phyloP scores from a whole-genome alignment of 2,888 invertebrate species.

The Drosophila incognita region DNA sequence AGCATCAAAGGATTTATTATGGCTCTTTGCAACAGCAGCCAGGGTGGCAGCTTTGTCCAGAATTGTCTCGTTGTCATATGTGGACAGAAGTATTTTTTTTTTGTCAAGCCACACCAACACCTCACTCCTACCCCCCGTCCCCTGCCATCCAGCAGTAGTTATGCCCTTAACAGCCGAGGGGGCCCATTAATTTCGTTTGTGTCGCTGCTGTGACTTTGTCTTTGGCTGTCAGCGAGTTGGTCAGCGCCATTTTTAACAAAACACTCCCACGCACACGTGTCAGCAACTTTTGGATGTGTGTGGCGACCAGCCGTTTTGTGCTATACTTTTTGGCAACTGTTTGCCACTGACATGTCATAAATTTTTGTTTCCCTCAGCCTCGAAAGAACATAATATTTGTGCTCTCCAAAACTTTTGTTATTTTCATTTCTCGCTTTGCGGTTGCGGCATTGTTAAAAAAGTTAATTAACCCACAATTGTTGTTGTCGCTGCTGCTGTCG shows the following conservation, averaged over 20 bases:
- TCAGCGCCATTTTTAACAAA: constrained; percentile 64
- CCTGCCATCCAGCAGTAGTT: neutral
- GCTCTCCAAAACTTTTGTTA: constrained; percentile 29
- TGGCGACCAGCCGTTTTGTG: constrained; percentile 33
- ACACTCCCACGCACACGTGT: constrained; percentile 10
- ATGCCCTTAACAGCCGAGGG: constrained; percentile 33
- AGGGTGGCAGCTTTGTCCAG: constrained; percentile 13
- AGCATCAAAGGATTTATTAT: constrained; percentile 80
- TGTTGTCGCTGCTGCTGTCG: constrained; percentile 4
- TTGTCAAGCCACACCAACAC: neutral
- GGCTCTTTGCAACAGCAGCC: constrained; percentile 48
- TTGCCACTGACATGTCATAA: constrained; percentile 66
- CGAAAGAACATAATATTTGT: constrained; percentile 49
- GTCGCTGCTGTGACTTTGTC: constrained; percentile 40
- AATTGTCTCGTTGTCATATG: constrained; percentile 54
- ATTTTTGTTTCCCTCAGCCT: constrained; percentile 60
- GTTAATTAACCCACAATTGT: constrained; percentile 72
- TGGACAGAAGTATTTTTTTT: constrained; percentile 28
- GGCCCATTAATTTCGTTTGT: constrained; percentile 53
- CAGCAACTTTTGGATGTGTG: neutral
- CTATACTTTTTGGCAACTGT: constrained; percentile 14
- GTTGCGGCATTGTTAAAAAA: constrained; percentile 55
- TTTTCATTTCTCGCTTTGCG: constrained; percentile 23
- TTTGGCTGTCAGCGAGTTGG: constrained; percentile 61
- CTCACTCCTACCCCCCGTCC: no score